Conservation (phyloP, 2,797 vertebrate species). For the Labroides dimidiatus region DNA sequence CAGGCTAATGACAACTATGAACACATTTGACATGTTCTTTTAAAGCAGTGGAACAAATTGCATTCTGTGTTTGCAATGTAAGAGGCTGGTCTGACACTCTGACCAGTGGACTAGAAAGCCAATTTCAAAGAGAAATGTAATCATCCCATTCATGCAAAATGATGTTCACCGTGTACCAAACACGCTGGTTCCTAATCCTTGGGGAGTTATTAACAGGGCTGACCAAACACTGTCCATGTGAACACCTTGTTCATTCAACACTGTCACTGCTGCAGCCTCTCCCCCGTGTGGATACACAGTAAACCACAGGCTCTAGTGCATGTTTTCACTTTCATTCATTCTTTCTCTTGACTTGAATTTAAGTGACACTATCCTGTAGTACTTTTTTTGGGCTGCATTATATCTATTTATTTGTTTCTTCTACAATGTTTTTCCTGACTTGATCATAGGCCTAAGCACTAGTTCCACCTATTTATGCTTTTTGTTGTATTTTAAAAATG, state of each 20-base stretch:
- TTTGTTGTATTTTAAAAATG: too few relatives aligned
- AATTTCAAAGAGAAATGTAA: slow-evolving; percentile 56
- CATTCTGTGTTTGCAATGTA: slow-evolving; percentile 52
- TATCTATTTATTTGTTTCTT: too few relatives aligned
- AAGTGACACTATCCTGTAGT: too few relatives aligned
- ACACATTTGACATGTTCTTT: slow-evolving; percentile 24
- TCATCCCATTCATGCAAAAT: slow-evolving; percentile 52
- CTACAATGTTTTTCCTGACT: too few relatives aligned
- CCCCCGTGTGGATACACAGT: slow-evolving; percentile 72
- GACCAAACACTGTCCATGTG: slow-evolving; percentile 1
- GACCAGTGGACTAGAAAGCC: slow-evolving; percentile 38
- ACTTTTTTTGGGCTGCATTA: too few relatives aligned
- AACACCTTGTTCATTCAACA: neutral
- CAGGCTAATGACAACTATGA: slow-evolving; percentile 19
- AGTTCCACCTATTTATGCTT: too few relatives aligned
- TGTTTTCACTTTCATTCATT: too few relatives aligned
- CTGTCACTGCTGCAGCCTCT: slow-evolving; percentile 49
- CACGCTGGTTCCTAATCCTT: neutral
- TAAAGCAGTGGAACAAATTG: slow-evolving; percentile 59
- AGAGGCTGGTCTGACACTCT: slow-evolving; percentile 16
- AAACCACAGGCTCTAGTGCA: slow-evolving; percentile 38
- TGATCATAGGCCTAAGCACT: too few relatives aligned
- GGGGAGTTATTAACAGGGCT: slow-evolving; percentile 14
- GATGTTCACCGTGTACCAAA: slow-evolving; percentile 2
- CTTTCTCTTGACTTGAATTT: neutral